These are phyloP conservation scores for Asobara japonica DNA, from an alignment of 1,140 invertebrate genomes.

Conservation along the genomic window DNA sequence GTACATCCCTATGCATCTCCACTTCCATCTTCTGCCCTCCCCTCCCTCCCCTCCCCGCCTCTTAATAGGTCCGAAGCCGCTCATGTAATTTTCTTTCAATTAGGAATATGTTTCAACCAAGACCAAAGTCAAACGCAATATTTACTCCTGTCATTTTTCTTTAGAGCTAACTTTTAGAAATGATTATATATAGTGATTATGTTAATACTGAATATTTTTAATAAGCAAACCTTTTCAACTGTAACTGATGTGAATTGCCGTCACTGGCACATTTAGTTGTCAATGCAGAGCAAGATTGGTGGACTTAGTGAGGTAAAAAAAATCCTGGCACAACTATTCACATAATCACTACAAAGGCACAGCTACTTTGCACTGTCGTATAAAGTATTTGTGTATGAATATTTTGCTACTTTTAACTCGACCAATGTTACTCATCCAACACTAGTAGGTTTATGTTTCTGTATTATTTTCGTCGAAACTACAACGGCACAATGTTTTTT, in stretches of 20 bases:
- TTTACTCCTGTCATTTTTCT: background rate
- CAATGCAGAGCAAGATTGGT: too few species aligned
- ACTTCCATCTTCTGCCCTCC: background rate
- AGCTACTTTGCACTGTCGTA: background rate
- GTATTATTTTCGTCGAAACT: background rate
- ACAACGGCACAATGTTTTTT: background rate
- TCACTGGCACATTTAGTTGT: background rate
- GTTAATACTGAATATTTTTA: background rate
- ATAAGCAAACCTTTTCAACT: background rate
- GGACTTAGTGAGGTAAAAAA: background rate
- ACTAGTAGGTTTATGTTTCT: background rate
- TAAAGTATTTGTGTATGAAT: background rate
- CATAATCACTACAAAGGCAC: background rate
- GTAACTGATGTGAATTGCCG: background rate
- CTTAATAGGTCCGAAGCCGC: too few species aligned
- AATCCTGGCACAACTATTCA: background rate
- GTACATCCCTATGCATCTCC: background rate
- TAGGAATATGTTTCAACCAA: background rate
- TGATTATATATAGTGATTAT: background rate
- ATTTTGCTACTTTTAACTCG: background rate
- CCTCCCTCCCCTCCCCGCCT: background rate
- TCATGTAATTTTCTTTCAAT: background rate
- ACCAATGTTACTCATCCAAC: background rate
- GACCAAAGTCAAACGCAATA: background rate
- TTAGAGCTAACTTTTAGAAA: background rate